Base-by-base conservation (phyloP, 2,888 invertebrate species). In the Adela reaumurella region DNA sequence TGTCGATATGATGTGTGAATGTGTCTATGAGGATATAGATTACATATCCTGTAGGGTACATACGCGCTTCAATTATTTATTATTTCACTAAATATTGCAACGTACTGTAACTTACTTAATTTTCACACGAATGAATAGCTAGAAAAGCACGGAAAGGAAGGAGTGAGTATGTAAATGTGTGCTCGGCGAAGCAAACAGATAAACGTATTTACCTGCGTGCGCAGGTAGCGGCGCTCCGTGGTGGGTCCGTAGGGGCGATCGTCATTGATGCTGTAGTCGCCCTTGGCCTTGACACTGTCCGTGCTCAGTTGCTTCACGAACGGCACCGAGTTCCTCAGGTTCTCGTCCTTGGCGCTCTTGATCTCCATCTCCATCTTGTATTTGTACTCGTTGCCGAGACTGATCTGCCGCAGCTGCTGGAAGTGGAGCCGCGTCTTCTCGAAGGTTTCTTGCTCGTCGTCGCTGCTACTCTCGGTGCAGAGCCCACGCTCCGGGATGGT, bases 351-450 rank as follows among this genome's bases (percentile, higher is more conserved):
- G 24, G 81, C 82, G 55, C 68, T 72, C 62, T 83, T 83, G 48
- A 83, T 83, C 64, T 85, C 85, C 85, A 85, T 84, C 65, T 85
- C 84, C 77, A 81, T 79, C 59, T 79, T 80, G 66, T 79, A 79
- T 69, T 80, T 85, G 57, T 82, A 84, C 55, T 82, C 81, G 65
- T 83, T 84, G 54, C 84, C 85, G 59, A 83, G 69, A 63, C 85
- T 85, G 53, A 83, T 81, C 58, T 84, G 82, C 49, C 83, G 79
- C 53, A 83, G 70, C 57, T 84, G 83, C 60, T 85, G 85, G 59
- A 84, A 85, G 59, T 80, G 83, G 50, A 81, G 81, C 18, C 85
- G 69, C 16, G 83, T 81, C 28, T 80, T 73, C 55, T 81, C 72
- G 57, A 82, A 83, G 50, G 83, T 81, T 55, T 78, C 76, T 51